Conservation (phyloP, 1,140 invertebrate genomes). For the Leptinotarsa lineolata region DNA sequence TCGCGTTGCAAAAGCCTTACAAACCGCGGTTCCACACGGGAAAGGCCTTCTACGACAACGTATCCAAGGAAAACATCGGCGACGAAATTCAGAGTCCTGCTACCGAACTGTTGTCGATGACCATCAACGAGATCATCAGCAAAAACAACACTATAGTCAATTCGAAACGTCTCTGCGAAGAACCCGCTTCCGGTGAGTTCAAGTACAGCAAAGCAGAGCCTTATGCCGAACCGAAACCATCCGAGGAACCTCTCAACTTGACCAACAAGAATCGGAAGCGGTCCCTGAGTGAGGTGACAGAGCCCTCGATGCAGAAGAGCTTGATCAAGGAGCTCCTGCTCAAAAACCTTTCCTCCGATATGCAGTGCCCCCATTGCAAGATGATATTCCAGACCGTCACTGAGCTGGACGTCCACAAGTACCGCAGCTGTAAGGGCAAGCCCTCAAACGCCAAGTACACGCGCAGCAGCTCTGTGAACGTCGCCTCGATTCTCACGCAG, state of each 20-base stretch:
- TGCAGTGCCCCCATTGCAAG: constrained; percentile 55
- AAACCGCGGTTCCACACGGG: constrained; percentile 53
- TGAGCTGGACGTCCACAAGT: constrained; percentile 53
- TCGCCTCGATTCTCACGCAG: constrained; percentile 55
- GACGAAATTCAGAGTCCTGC: constrained; percentile 33
- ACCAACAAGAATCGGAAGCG: constrained; percentile 67
- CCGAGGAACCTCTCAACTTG: constrained; percentile 69
- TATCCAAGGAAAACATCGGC: constrained; percentile 34
- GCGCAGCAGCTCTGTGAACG: constrained; percentile 54
- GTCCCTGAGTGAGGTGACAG: constrained; percentile 60
- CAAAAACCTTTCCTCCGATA: constrained; percentile 59
- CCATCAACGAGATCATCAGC: constrained; percentile 53
- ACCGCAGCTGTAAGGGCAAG: constrained; percentile 54
- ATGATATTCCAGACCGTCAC: constrained; percentile 57
- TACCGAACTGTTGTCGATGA: constrained; percentile 43
- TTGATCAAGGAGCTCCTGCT: constrained; percentile 82
- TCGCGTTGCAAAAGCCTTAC: constrained; percentile 59
- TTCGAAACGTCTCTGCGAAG: constrained; percentile 13
- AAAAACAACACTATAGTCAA: constrained; percentile 53
- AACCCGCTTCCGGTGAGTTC: not conserved
- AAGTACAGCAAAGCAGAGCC: constrained; percentile 18
- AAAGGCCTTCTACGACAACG: constrained; percentile 37
- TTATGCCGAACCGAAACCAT: not conserved
- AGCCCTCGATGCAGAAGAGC: constrained; percentile 51
- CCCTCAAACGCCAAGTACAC: constrained; percentile 46